Conservation (phyloP, 2,113 vertebrate genomes). For the Catharus bicknelli region DNA sequence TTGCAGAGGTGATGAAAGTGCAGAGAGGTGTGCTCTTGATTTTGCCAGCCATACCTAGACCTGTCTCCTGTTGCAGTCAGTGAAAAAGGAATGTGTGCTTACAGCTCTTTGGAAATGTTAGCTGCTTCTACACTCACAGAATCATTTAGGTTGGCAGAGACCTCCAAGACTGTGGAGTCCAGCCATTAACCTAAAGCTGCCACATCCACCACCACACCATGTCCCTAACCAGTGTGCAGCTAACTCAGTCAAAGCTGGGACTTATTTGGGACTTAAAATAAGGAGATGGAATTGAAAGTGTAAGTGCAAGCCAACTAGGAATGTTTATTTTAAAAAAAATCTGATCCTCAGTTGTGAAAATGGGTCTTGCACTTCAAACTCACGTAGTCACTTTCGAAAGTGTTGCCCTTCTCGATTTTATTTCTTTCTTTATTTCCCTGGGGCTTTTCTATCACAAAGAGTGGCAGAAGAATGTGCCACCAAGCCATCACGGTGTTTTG, state of each 20-base stretch:
- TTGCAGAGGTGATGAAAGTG: fast-evolving
- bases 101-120: background rate
- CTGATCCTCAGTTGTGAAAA: background rate
- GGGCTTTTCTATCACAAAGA: background rate
- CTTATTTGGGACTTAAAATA: background rate
- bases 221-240: background rate
- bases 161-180: background rate
- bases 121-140: background rate
- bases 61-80: background rate
- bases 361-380: background rate
- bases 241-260: background rate
- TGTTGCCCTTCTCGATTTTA: background rate
- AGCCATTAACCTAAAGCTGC: background rate
- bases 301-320: background rate
- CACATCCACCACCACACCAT: fast-evolving
- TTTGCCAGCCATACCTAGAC: background rate
- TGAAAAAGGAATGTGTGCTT: background rate
- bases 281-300: background rate
- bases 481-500: background rate
- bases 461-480: background rate
- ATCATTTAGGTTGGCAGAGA: background rate
- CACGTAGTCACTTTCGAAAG: background rate
- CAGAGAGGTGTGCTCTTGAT: background rate
- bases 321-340: background rate
- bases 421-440: background rate